Percentiles rank a stretch among this genome's conserved stretches.
Evolutionary conservation across 2,113 vertebrate genomes (phyloP).

Genomic region (Potamarius usumacintae): DNA sequence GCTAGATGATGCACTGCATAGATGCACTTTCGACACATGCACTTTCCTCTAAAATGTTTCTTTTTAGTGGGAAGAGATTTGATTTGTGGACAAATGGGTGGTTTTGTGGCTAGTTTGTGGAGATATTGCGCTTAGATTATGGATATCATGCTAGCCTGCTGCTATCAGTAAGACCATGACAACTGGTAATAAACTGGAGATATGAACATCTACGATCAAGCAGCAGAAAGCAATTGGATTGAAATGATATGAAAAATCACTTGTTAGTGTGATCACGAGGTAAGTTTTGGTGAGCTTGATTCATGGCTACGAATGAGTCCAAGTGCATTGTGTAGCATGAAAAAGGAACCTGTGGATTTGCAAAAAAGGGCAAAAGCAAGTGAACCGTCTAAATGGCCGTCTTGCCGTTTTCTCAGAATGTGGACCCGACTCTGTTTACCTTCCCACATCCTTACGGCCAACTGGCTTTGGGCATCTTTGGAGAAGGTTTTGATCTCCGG

Average conservation of each 20-base stretch:
- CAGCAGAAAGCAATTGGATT: not conserved
- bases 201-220: not conserved
- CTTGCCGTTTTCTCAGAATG: conserved; percentile 68
- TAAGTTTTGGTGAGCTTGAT: not conserved
- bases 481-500: conserved; percentile 87
- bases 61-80: not conserved
- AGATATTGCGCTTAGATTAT: not conserved
- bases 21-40: not conserved
- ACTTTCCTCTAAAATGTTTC: not conserved
- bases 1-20: not conserved
- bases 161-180: not conserved
- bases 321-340: not conserved
- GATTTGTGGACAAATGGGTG: not conserved
- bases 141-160: not conserved
- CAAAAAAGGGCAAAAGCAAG: not conserved
- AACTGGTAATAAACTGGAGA: not conserved
- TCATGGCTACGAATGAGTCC: not conserved
- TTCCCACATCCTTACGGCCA: conserved; percentile 87
- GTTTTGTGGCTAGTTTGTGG: not conserved
- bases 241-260: not conserved
- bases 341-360: not conserved
- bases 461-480: conserved; percentile 89
- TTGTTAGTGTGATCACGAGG: not conserved
- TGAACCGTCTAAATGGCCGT: not conserved
- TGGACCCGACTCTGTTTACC: conserved; percentile 88